A percentile compares a stretch with the other conserved stretches of the same genome.
phyloP scores from a whole-genome alignment of 2,888 invertebrate species.

The Leptinotarsa haldemani region DNA sequence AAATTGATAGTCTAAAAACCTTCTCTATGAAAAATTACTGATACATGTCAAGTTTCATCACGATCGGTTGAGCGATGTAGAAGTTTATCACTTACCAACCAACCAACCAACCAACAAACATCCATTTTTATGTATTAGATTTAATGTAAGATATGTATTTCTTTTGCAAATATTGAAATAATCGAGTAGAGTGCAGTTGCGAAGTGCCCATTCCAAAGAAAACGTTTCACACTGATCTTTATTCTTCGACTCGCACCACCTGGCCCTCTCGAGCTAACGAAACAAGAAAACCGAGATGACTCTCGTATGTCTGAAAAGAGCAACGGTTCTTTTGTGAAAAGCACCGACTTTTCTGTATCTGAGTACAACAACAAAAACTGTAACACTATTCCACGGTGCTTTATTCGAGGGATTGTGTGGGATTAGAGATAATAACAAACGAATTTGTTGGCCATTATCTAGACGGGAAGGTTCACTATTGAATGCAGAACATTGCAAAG shows the following conservation, averaged over 20 bases:
- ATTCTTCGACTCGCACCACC: neutral
- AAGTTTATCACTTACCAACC: too few relatives aligned
- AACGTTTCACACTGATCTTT: conserved; percentile 6
- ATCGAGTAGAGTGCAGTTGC: neutral
- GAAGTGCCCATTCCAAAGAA: neutral
- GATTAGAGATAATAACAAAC: conserved; percentile 20
- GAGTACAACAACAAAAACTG: conserved; percentile 10
- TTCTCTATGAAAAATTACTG: too few relatives aligned
- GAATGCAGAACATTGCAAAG: conserved; percentile 6
- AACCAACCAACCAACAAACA: too few relatives aligned
- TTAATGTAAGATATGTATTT: too few relatives aligned
- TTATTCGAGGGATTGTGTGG: conserved; percentile 7
- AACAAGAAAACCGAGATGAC: neutral
- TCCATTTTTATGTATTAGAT: too few relatives aligned
- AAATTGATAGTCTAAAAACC: too few relatives aligned
- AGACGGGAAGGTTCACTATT: neutral
- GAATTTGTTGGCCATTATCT: conserved; percentile 25
- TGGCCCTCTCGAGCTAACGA: neutral
- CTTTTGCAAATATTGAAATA: too few relatives aligned
- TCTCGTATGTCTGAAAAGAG: conserved; percentile 1
- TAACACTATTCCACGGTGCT: conserved; percentile 2
- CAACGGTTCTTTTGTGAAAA: conserved; percentile 8
- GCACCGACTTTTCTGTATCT: neutral
- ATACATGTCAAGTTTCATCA: too few relatives aligned
- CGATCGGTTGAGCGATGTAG: too few relatives aligned